Evolutionary conservation across 2,113 vertebrate species (phyloP).

Genomic region (Protobothrops mucrosquamatus): DNA sequence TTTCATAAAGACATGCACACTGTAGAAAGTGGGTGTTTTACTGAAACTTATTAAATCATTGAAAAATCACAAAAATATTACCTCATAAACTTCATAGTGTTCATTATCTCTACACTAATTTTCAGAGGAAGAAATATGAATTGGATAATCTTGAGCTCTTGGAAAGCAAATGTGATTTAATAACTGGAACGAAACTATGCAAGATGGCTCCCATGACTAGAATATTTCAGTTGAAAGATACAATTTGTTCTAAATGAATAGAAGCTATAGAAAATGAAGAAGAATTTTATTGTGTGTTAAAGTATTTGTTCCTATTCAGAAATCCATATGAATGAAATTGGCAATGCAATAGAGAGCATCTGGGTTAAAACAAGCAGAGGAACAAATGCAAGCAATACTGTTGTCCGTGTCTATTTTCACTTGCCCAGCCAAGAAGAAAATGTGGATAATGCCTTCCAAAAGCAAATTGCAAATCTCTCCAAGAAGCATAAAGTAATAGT

Average conservation of each 20-base stretch:
- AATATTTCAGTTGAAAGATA: not conserved
- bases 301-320: not conserved
- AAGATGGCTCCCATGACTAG: not conserved
- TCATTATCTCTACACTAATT: not conserved
- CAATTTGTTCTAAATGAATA: not conserved
- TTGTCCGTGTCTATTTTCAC: not conserved
- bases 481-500: not conserved
- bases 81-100: not conserved
- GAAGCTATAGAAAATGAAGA: not conserved
- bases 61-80: not conserved
- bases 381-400: not conserved
- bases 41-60: not conserved
- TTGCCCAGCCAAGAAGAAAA: not conserved
- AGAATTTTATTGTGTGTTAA: not conserved
- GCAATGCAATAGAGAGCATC: not conserved
- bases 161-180: not conserved
- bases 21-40: not conserved
- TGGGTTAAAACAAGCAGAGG: not conserved
- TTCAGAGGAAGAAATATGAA: not conserved
- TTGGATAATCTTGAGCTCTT: not conserved
- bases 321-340: not conserved
- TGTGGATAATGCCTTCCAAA: not conserved
- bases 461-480: not conserved
- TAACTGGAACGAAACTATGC: not conserved
- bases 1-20: not conserved